Percentiles rank a stretch among this genome's conserved stretches.
phyloP scores from a whole-genome alignment of 2,888 invertebrate species.

The Troilus luridus region DNA sequence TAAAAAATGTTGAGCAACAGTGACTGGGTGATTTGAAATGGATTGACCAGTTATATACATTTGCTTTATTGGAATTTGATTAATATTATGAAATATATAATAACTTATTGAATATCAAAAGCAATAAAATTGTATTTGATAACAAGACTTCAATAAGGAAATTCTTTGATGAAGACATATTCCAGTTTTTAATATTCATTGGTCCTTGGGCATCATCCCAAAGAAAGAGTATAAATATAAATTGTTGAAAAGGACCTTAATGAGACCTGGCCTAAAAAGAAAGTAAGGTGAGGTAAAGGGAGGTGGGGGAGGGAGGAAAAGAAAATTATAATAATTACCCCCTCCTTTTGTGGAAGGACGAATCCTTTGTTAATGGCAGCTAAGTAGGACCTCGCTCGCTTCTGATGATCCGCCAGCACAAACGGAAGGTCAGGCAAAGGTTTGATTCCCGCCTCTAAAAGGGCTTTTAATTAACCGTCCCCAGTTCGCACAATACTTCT shows the following conservation, averaged over 20 bases:
- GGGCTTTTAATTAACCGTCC: slow-evolving; percentile 30
- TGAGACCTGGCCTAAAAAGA: slow-evolving; percentile 12
- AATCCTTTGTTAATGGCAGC: slow-evolving; percentile 28
- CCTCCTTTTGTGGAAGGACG: slow-evolving; percentile 8
- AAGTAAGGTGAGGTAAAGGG: neutral
- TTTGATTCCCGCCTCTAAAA: slow-evolving; percentile 13
- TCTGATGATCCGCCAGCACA: slow-evolving; percentile 7
- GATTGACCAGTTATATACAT: too few species aligned
- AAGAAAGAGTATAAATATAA: slow-evolving; percentile 9
- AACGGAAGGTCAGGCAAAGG: slow-evolving; percentile 46
- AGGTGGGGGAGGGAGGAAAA: neutral
- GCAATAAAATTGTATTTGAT: neutral
- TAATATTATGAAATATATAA: too few species aligned
- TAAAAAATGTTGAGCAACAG: too few species aligned
- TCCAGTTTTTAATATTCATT: neutral
- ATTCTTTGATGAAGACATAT: neutral
- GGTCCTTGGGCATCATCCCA: neutral
- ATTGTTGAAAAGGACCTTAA: slow-evolving; percentile 34
- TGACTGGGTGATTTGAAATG: too few species aligned
- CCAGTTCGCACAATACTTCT: slow-evolving; percentile 25
- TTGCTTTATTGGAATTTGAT: too few species aligned
- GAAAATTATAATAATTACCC: slow-evolving; percentile 40
- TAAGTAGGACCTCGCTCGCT: neutral
- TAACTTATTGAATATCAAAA: too few species aligned
- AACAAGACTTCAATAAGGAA: neutral